phyloP scores from a whole-genome alignment of 2,888 invertebrate genomes.

The Protophormia terraenovae region DNA sequence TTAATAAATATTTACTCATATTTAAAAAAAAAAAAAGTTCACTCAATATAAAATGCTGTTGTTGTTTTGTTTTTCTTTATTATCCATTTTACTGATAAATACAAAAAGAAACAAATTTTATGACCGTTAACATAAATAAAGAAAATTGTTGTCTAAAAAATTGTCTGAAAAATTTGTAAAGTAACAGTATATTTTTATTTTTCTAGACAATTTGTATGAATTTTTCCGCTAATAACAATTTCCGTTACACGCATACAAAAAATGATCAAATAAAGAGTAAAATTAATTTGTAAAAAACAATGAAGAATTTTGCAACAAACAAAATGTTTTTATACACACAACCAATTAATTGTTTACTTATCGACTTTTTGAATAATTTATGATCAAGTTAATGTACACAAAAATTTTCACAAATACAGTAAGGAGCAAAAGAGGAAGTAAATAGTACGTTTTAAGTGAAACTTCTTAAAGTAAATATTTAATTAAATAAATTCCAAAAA shows the following conservation, averaged over 20 bases:
- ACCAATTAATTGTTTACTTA: slow-evolving; percentile 42
- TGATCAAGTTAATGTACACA: slow-evolving; percentile 35
- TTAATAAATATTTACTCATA: slow-evolving; percentile 33
- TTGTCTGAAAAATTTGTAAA: background rate
- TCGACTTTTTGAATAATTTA: slow-evolving; percentile 39
- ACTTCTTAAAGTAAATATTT: too few relatives aligned
- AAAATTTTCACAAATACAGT: background rate
- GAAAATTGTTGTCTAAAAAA: slow-evolving; percentile 31
- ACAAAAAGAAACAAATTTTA: slow-evolving; percentile 1
- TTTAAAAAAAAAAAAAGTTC: slow-evolving; percentile 18
- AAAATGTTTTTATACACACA: background rate
- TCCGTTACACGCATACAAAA: slow-evolving; percentile 44
- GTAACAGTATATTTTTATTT: background rate
- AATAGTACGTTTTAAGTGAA: too few relatives aligned
- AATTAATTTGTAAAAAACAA: background rate
- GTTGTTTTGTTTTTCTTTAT: background rate
- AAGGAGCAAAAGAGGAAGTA: background rate
- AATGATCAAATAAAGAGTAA: background rate
- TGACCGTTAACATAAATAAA: slow-evolving; percentile 21
- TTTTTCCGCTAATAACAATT: slow-evolving; percentile 22
- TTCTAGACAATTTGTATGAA: background rate
- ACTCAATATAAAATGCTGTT: slow-evolving; percentile 21
- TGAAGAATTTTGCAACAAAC: background rate
- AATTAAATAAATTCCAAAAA: too few relatives aligned
- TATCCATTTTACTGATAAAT: slow-evolving; percentile 9